These are phyloP conservation scores for Dicerorhinus sumatrensis DNA, from an alignment of 2,113 vertebrate species.

Conservation along the genomic window DNA sequence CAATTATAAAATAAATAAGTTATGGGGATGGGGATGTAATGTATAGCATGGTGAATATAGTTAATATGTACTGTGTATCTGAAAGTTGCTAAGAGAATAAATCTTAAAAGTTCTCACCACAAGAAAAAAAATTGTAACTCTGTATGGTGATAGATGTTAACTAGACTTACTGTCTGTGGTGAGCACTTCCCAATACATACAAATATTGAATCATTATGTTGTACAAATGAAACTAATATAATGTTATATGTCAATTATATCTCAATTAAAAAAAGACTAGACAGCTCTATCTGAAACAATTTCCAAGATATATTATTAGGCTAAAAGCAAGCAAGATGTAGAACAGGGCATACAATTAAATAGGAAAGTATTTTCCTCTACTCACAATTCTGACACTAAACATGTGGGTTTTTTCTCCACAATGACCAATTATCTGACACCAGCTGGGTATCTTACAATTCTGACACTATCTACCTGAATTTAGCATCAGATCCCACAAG, in stretches of 20 bases:
- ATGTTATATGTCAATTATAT: background rate
- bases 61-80: background rate
- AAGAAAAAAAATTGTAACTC: background rate
- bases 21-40: background rate
- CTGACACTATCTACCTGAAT: background rate
- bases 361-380: background rate
- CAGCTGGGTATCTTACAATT: background rate
- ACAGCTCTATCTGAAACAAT: slow-evolving; percentile 40
- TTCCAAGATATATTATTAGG: background rate
- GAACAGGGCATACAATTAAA: background rate
- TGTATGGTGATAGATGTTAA: background rate
- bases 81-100: background rate
- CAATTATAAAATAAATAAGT: background rate
- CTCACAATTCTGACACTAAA: background rate
- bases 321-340: background rate
- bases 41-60: background rate
- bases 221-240: background rate
- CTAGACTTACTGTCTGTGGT: background rate
- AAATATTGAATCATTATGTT: slow-evolving; percentile 21
- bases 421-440: background rate
- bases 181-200: background rate
- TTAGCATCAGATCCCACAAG: background rate
- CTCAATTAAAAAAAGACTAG: background rate
- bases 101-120: background rate
- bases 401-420: background rate